Base-by-base conservation (phyloP, 2,113 vertebrate species). In the Epinephelus cyanopodus region DNA sequence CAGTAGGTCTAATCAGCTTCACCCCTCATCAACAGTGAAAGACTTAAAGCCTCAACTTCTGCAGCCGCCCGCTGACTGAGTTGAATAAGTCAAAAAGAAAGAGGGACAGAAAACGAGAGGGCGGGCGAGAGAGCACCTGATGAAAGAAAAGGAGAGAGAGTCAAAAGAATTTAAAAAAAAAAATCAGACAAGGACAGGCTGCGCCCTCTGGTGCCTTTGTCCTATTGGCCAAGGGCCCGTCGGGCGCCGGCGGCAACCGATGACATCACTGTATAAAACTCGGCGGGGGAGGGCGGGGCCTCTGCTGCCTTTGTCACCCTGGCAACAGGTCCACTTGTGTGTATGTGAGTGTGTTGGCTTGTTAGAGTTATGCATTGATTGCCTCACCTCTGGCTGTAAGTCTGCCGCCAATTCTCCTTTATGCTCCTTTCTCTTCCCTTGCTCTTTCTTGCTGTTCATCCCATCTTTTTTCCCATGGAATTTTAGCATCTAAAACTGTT, bases 231-330 rank as follows among this genome's bases (percentile, higher is more conserved):
- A 56, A 84, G 73, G 81, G 83, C 78, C 85, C 19, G 18, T 53
- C 74, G 25, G 68, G 82, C 17, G 62, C 81, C 12, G 60, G 80
- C 83, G 66, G 87, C 89, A 86, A 85, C 75, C 60, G 74, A 86
- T 93, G 91, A 92, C 86, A 92, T 94, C 92, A 91, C 72, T 82
- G 29, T 85, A 81, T 88, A 83, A 92, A 93, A 82, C 82, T 4
- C 74, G 33, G 65, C 60, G 2, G 85, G 90, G 69, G 62, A 86
- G 77, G 82, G 86, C 29, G 86, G 90, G 89, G 83, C 81, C 79
- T 79, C 50, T 23, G 47, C 77, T 90, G 74, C 75, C 87, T 92
- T 75, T 75, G 87, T 93, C 92, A 89, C 93, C 89, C 47, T 92
- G 85, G 93, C 90, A 94, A 94, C 93, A 92, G 84, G 91, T 91